A percentile compares a stretch with the other conserved stretches of the same genome.
Conservation (phyloP, 2,113 vertebrate genomes). For the Tringa solitaria region DNA sequence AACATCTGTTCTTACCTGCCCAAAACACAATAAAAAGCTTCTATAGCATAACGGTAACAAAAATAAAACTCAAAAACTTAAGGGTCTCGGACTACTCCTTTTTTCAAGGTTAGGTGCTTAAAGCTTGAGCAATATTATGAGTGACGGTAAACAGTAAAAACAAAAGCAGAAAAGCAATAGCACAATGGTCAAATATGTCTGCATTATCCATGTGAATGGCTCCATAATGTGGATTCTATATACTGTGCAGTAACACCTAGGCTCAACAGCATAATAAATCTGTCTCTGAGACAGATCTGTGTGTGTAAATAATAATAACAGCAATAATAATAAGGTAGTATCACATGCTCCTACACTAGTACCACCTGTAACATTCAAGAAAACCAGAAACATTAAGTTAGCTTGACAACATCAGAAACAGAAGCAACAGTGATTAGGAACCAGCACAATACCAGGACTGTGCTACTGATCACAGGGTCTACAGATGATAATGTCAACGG, state of each 20-base stretch:
- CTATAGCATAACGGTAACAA: not conserved
- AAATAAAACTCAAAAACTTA: not conserved
- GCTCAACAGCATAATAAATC: slow-evolving; percentile 8
- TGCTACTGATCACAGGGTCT: not conserved
- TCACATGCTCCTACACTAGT: not conserved
- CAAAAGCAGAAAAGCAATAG: not conserved
- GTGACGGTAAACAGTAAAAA: not conserved
- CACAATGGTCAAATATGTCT: not conserved
- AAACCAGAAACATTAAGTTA: not conserved
- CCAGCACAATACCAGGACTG: not conserved
- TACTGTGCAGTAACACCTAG: not conserved
- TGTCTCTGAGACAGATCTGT: slow-evolving; percentile 28
- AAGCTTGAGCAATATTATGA: not conserved
- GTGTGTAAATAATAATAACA: not conserved
- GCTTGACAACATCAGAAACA: not conserved
- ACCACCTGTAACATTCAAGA: not conserved
- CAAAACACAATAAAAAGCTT: not conserved
- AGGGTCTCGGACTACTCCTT: not conserved
- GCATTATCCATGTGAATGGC: not conserved
- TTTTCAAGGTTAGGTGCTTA: not conserved
- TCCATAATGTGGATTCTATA: not conserved
- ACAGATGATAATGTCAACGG: not conserved
- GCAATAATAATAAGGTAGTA: not conserved
- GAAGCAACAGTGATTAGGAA: not conserved
- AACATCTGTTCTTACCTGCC: not conserved